phyloP scores from a whole-genome alignment of 64 coral and sea anemone genomes.

The Acropora tenuis region DNA sequence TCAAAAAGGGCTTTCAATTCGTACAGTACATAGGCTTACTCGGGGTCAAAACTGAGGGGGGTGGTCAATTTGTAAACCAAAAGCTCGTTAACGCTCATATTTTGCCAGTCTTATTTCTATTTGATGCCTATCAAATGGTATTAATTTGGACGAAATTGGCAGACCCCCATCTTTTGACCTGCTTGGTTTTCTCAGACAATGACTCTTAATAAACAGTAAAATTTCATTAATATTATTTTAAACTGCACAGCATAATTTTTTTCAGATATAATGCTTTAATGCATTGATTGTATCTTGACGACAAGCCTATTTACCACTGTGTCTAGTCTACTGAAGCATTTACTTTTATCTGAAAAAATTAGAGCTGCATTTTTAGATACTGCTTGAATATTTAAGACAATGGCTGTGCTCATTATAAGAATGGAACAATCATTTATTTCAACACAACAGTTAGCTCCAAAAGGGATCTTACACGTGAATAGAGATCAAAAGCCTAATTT shows the following conservation, averaged over 20 bases:
- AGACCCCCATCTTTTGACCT: too few relatives aligned
- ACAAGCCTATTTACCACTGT: not conserved
- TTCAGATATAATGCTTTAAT: not conserved
- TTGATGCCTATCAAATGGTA: too few relatives aligned
- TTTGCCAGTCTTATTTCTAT: too few relatives aligned
- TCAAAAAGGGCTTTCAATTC: too few relatives aligned
- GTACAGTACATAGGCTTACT: too few relatives aligned
- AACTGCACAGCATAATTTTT: not conserved
- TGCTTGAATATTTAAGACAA: constrained; percentile 1
- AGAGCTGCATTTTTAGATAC: constrained; percentile 24
- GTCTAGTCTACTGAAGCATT: constrained; percentile 38
- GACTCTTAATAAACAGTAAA: not conserved
- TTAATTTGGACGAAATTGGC: too few relatives aligned
- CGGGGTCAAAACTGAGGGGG: too few relatives aligned
- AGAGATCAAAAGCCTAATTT: constrained; percentile 28
- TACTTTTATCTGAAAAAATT: not conserved
- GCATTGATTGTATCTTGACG: not conserved
- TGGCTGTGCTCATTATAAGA: too few relatives aligned
- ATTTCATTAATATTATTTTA: not conserved
- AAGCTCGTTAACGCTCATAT: too few relatives aligned
- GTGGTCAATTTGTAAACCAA: too few relatives aligned
- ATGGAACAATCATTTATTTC: constrained; percentile 3
- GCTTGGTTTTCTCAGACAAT: too few relatives aligned
- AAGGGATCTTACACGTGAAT: constrained; percentile 3
- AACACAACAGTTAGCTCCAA: constrained; percentile 32